Evolutionary conservation across 2,797 vertebrate species (phyloP).

Genomic region (Valencia hispanica): DNA sequence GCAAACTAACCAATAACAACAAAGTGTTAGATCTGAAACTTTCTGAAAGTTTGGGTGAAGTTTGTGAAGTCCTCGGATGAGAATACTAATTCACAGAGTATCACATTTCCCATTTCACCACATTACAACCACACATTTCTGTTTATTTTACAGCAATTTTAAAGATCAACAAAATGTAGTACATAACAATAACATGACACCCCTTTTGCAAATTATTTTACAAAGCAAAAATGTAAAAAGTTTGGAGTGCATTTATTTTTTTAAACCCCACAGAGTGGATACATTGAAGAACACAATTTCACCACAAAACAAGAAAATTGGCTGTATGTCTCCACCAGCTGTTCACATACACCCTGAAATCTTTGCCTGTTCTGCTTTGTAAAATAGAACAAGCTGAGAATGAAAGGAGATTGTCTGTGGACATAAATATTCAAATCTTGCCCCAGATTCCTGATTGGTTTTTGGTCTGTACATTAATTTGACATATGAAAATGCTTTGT

Average conservation of each 20-base stretch:
- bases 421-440: no score
- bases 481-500: not conserved
- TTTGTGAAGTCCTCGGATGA: not conserved
- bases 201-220: not conserved
- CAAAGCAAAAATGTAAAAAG: not conserved
- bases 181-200: not conserved
- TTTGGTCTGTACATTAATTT: not conserved
- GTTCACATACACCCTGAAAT: no score
- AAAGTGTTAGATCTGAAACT: not conserved
- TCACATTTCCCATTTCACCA: not conserved
- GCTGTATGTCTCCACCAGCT: not conserved
- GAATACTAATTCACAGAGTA: not conserved
- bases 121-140: not conserved
- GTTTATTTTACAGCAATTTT: not conserved
- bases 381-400: no score
- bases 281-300: not conserved
- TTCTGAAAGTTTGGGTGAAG: not conserved
- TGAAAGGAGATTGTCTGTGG: no score
- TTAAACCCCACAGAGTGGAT: not conserved
- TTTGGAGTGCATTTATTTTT: not conserved
- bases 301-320: not conserved
- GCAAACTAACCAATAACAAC: slow-evolving; percentile 4
- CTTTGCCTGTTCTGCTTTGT: not conserved
- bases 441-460: no score
- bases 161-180: not conserved